Base-by-base conservation (phyloP, 2,888 invertebrate species). In the Ashinkailepas kermadecensis region DNA sequence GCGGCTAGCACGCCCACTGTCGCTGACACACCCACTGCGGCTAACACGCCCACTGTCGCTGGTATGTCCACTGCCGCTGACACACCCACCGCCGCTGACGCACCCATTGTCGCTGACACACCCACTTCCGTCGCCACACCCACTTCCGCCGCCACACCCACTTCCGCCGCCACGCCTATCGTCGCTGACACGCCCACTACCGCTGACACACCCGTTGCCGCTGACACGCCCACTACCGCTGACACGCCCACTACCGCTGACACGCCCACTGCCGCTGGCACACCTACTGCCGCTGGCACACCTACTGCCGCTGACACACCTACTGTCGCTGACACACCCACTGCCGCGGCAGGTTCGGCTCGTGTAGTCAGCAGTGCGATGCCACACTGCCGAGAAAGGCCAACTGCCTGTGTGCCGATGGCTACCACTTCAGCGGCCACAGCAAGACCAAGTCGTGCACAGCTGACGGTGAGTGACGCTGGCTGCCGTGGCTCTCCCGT, bases 321-420 rank as follows among this genome's bases (percentile, higher is more conserved):
- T 39, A 39, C 39, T 39, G 4, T 39, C 39, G 39, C 1, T 39
- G 39, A 39, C 39, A 39, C 39, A 39, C 39, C 39, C 39, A 39
- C 39, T 39, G 39, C 1, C 83, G 86, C 81, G 94, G 94, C 86
- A 88, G 89, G 81, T 94, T 93, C 90, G 91, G 92, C 80, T 89
- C 91, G 6, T 95, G 95, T 86, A 92, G 95, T 25, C 95, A 95
- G 87, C 88, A 92, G 81, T 95, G 94, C 86, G 89, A 92, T 39
- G 90, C 90, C 82, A 90, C 91, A 84, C 91, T 91, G 84, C 89
- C 90, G 85, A 54, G 74, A 39, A 54, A 74, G 23, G 18, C 39
- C 74, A 74, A 12, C 54, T 91, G 90, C 87, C 92, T 92, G 86
- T 94, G 94, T 86, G 90, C 90, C 4, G 86, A 89, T 7, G 93